Percentiles rank a stretch among this genome's conserved stretches.
Evolutionary conservation across 2,113 vertebrate genomes (phyloP).

Genomic region (Polypterus senegalus): DNA sequence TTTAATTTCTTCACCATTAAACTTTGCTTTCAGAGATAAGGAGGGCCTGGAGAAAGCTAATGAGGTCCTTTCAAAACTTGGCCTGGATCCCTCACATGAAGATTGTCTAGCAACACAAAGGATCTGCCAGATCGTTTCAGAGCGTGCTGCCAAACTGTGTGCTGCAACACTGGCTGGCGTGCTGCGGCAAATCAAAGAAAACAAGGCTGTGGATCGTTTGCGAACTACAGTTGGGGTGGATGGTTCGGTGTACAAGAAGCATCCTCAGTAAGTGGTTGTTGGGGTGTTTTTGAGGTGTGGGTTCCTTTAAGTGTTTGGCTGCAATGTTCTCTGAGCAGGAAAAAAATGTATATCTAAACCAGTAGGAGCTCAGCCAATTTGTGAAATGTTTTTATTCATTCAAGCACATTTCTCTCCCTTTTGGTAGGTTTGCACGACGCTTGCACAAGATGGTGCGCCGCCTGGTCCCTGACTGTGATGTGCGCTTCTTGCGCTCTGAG

Average conservation of each 20-base stretch:
- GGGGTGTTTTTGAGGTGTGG: not conserved
- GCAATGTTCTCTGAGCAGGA: no score
- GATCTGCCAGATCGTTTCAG: slow-evolving; percentile 83
- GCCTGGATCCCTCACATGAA: slow-evolving; percentile 59
- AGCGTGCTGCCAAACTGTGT: slow-evolving; percentile 75
- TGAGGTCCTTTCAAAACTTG: slow-evolving; percentile 57
- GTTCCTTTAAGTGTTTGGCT: no score
- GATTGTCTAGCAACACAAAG: slow-evolving; percentile 72
- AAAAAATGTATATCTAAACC: no score
- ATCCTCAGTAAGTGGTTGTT: slow-evolving; percentile 68
- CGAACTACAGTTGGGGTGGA: slow-evolving; percentile 79
- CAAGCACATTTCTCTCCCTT: no score
- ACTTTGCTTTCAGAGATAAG: slow-evolving; percentile 50
- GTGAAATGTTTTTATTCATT: no score
- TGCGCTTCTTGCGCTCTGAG: slow-evolving; percentile 79
- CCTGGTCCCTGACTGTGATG: slow-evolving; percentile 78
- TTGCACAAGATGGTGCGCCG: slow-evolving; percentile 78
- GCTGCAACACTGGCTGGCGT: slow-evolving; percentile 69
- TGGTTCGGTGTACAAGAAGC: slow-evolving; percentile 89
- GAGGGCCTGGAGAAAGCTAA: slow-evolving; percentile 66
- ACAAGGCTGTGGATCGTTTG: slow-evolving; percentile 70
- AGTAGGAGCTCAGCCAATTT: no score
- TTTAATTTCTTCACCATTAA: no score
- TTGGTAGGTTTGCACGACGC: slow-evolving; percentile 67
- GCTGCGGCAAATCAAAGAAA: slow-evolving; percentile 79